A percentile compares a stretch with the other conserved stretches of the same genome.
Conservation (phyloP, 2,113 vertebrate species). For the Odobenus rosmarus region DNA sequence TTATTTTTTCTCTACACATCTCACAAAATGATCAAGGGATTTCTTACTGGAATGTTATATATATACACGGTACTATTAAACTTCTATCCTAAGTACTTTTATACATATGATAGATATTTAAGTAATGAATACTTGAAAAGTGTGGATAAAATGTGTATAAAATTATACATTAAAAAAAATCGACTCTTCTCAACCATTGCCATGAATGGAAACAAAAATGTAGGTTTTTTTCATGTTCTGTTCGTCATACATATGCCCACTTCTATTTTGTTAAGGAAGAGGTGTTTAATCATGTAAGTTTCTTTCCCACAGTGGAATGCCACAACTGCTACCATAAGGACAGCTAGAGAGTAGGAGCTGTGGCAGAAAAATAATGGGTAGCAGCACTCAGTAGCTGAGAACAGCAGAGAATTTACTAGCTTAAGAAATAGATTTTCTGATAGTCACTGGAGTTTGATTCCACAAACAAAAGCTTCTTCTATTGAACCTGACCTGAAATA, state of each 20-base stretch:
- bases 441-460: neutral
- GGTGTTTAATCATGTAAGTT: constrained; percentile 70
- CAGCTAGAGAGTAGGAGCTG: constrained; percentile 90
- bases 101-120: neutral
- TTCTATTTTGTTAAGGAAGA: constrained; percentile 78
- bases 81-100: neutral
- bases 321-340: constrained; percentile 84
- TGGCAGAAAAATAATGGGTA: constrained; percentile 70
- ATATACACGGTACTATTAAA: constrained; percentile 16
- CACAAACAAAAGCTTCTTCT: constrained; percentile 42
- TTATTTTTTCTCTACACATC: neutral
- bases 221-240: constrained; percentile 54
- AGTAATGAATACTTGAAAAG: constrained; percentile 12
- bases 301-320: constrained; percentile 90
- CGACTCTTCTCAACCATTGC: neutral
- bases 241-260: constrained; percentile 82
- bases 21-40: neutral
- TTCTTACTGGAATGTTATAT: neutral
- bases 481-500: neutral
- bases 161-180: neutral
- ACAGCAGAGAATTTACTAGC: neutral
- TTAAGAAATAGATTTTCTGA: constrained; percentile 39
- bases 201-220: neutral
- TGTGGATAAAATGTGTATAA: constrained; percentile 20
- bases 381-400: neutral